phyloP scores from a whole-genome alignment of 2,888 invertebrate genomes.

The Netelia virgata region DNA sequence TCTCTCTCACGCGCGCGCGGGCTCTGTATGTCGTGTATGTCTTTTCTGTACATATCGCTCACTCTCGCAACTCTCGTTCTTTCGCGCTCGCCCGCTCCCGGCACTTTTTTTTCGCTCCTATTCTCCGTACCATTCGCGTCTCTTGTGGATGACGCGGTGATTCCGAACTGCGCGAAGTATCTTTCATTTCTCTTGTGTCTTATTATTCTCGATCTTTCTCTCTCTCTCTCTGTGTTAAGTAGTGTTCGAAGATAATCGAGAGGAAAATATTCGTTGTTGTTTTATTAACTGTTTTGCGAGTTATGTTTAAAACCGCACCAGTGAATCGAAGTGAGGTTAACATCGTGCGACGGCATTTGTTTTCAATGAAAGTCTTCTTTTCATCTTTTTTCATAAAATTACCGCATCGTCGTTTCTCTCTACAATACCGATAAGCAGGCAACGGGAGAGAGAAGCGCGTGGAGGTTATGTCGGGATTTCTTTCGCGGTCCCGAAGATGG shows the following conservation, averaged over 20 bases:
- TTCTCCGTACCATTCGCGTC: conserved; percentile 39
- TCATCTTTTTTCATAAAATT: no score
- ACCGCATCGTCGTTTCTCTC: neutral
- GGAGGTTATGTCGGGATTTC: conserved; percentile 19
- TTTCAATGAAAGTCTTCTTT: no score
- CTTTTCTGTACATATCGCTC: conserved; percentile 30
- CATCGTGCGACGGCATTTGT: no score
- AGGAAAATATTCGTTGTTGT: neutral
- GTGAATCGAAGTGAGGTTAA: no score
- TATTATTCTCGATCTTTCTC: neutral
- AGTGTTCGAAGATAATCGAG: neutral
- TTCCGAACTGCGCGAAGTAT: conserved; percentile 44
- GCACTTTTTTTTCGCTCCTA: conserved; percentile 18
- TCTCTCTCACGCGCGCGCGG: conserved; percentile 26
- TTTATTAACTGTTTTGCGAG: no score
- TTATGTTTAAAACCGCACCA: no score
- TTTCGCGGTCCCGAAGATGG: conserved; percentile 48
- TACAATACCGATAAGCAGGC: neutral
- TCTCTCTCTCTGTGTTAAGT: neutral
- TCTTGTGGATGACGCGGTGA: conserved; percentile 6
- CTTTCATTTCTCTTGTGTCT: neutral
- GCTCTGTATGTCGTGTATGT: neutral
- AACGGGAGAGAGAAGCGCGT: conserved; percentile 10
- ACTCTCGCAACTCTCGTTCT: conserved; percentile 25
- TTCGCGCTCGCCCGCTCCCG: conserved; percentile 11